Evolutionary conservation across 2,113 vertebrate species (phyloP), one percentile per base, ranked within the genome.

Genomic region (Phoxinus phoxinus): DNA sequence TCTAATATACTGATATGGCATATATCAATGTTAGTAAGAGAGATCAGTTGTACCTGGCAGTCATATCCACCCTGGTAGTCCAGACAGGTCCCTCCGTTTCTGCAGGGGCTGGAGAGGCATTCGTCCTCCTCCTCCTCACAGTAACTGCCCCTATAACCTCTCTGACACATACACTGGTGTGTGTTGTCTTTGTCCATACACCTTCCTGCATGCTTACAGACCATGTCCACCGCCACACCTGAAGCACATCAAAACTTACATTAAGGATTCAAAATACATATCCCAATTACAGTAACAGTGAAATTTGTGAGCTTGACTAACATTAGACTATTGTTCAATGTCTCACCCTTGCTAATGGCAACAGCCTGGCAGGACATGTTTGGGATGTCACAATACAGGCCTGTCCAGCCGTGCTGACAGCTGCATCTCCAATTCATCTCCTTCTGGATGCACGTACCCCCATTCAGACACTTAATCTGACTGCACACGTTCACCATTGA

Each of bases 301-400:
- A 41, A 9, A 71, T 41, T 12, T 41, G 35, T 41, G 19, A 71
- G 3, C 6, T 21, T 21, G 19, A 56, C 19, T 56, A 56, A 56
- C 53, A 21, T 8, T 21, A 56, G 53, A 56, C 19, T 8, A 21
- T 95, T 75, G 23, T 94, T 96, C 96, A 13, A 84, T 72, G 8
- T 83, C 90, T 94, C 89, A 98, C 97, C 94, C 73, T 93, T 94
- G 3, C 53, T 93, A 6, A 86, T 89, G 23, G 97, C 97, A 37
- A 93, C 95, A 71, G 94, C 93, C 61, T 95, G 93, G 85, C 97
- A 98, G 0, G 97, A 97, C 87, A 96, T 92, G 0, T 88, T 95
- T 41, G 97, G 97, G 72, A 99, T 95, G 0, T 98, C 97, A 1
- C 97, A 99, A 92, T 98, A 98, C 23, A 94, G 93, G 6, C 97